These are phyloP conservation scores for Ailuropoda melanoleuca DNA, from an alignment of 2,113 vertebrate species.

Conservation along the genomic window DNA sequence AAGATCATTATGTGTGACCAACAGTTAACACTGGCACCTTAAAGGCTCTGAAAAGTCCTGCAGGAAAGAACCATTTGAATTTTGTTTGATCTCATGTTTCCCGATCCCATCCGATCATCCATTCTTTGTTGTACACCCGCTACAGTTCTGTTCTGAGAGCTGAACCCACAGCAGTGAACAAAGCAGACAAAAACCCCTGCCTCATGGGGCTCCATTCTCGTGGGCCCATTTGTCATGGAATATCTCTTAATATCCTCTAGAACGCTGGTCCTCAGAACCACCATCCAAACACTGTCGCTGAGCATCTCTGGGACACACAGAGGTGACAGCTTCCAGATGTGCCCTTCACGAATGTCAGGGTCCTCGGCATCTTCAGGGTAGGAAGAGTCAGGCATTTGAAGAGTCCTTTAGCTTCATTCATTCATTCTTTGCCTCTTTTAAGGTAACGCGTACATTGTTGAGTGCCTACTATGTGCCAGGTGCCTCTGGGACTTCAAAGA, in stretches of 20 bases:
- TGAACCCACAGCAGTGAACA: not conserved
- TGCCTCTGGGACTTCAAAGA: not conserved
- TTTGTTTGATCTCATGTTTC: not conserved
- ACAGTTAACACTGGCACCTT: not conserved
- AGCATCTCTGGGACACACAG: not conserved
- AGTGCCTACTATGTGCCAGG: not conserved
- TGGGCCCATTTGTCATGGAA: not conserved
- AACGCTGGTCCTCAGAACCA: not conserved
- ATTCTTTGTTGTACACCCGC: not conserved
- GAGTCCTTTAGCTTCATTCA: not conserved
- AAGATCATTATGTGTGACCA: not conserved
- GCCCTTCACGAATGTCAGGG: not conserved
- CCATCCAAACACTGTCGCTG: not conserved
- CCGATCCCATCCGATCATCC: not conserved
- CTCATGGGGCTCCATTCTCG: not conserved
- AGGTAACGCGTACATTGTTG: not conserved
- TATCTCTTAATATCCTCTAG: not conserved
- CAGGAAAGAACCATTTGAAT: not conserved
- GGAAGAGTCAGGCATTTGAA: not conserved
- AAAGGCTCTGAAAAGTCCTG: not conserved
- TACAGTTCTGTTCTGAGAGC: not conserved
- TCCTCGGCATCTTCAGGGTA: not conserved
- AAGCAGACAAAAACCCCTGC: not conserved
- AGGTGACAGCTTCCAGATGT: too few relatives aligned
- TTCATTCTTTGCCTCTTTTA: not conserved